Evolutionary conservation across 2,113 vertebrate genomes (phyloP), one percentile per base, ranked within the genome.

Genomic region (Menura novaehollandiae): DNA sequence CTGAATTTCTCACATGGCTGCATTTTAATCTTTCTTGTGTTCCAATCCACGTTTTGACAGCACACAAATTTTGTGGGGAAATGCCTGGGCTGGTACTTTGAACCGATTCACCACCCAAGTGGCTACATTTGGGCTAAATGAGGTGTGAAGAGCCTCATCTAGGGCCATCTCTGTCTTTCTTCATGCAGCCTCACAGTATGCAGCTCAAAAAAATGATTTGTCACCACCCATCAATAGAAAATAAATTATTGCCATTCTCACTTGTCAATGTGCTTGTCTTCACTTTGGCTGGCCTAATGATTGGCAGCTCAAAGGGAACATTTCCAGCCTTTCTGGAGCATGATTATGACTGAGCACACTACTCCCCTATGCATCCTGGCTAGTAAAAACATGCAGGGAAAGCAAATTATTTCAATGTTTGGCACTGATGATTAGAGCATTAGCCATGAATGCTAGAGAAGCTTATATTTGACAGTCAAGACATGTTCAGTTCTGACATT

Each of bases 101-200:
- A 99, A 98, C 98, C 46, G 76, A 98, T 98, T 98, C 99, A 98
- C 99, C 98, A 99, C 98, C 98, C 99, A 99, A 98, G 99, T 99
- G 98, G 98, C 98, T 98, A 98, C 98, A 99, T 99, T 99, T 98
- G 98, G 98, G 97, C 98, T 99, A 99, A 99, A 99, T 99, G 99
- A 99, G 98, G 98, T 99, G 99, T 99, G 99, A 99, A 99, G 98
- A 98, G 98, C 98, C 99, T 98, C 98, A 98, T 98, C 98, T 98
- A 98, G 98, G 98, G 98, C 98, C 98, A 98, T 98, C 97, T 71
- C 98, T 96, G 96, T 90, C 97, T 98, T 98, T 96, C 97, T 98
- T 98, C 95, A 62, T 79, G 43, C 87, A 98, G 96, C 87, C 96
- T 97, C 95, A 96, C 85, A 96, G 97, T 91, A 97, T 83, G 98